A percentile compares a stretch with the other conserved stretches of the same genome.
phyloP scores from a whole-genome alignment of 2,113 vertebrate genomes.

The Podarcis raffonei region DNA sequence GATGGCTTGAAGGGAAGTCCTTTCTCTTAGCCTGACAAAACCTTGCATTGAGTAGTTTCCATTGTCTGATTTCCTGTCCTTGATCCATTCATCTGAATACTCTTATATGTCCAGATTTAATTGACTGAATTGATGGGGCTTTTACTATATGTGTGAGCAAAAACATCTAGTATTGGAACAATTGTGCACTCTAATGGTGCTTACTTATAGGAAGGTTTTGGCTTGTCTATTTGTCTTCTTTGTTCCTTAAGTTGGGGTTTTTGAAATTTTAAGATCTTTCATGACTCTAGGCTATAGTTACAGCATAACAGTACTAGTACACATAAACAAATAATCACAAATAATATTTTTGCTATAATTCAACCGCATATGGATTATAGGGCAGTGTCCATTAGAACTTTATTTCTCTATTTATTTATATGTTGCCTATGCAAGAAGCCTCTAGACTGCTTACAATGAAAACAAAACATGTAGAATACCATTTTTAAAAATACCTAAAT shows the following conservation, averaged over 20 bases:
- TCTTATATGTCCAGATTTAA: conserved; percentile 36
- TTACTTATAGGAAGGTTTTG: background rate
- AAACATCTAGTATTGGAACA: conserved; percentile 25
- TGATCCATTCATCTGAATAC: conserved; percentile 35
- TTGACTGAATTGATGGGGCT: conserved; percentile 30
- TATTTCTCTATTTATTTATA: too few relatives aligned
- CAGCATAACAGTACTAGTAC: background rate
- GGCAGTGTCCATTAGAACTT: too few relatives aligned
- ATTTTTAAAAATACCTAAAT: too few relatives aligned
- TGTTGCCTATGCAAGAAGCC: too few relatives aligned
- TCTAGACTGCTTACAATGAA: too few relatives aligned
- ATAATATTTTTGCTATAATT: background rate
- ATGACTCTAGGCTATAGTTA: background rate
- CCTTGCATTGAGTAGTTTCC: conserved; percentile 30
- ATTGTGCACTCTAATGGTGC: conserved; percentile 6
- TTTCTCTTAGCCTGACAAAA: conserved; percentile 28
- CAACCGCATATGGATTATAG: too few relatives aligned
- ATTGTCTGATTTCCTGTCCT: conserved; percentile 38
- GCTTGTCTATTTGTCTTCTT: background rate
- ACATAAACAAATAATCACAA: background rate
- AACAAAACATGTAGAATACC: too few relatives aligned
- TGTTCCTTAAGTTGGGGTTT: background rate
- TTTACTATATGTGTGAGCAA: conserved; percentile 21
- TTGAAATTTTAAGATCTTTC: background rate
- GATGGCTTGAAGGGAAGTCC: conserved; percentile 56